phyloP scores from a whole-genome alignment of 2,113 vertebrate species.

The Tonatia bakeri region DNA sequence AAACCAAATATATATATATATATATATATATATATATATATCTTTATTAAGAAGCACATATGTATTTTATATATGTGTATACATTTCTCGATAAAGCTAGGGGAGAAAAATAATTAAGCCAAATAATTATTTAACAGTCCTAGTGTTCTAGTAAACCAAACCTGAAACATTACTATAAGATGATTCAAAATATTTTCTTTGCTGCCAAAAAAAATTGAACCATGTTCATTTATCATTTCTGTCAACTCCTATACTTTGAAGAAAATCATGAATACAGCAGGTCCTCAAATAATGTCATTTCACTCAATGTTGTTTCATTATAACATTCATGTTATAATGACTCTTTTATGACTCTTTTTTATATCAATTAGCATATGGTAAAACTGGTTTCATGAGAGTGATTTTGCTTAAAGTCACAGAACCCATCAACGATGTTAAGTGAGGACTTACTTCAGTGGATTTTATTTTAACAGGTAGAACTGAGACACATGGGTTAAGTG shows the following conservation, averaged over 20 bases:
- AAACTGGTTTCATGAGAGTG: neutral
- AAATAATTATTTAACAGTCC: too few species aligned
- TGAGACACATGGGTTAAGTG: neutral
- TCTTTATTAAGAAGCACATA: too few species aligned
- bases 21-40: too few species aligned
- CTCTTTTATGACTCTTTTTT: too few species aligned
- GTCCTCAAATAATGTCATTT: neutral
- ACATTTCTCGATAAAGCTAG: too few species aligned
- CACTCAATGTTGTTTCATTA: neutral
- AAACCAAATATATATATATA: neutral
- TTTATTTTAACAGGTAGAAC: neutral
- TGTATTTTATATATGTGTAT: too few species aligned
- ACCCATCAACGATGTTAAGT: neutral
- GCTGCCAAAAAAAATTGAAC: neutral
- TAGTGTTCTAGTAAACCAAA: neutral
- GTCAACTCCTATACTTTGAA: neutral
- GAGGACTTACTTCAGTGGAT: neutral
- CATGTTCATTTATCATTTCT: neutral
- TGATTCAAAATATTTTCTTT: constrained; percentile 16
- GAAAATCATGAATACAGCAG: neutral
- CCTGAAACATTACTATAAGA: neutral
- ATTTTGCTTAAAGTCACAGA: neutral
- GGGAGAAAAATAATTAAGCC: too few species aligned
- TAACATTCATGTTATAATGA: too few species aligned
- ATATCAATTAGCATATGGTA: neutral